Conservation (phyloP, 92 coral and sea anemone species). For the Epizoanthus illoricatus region DNA sequence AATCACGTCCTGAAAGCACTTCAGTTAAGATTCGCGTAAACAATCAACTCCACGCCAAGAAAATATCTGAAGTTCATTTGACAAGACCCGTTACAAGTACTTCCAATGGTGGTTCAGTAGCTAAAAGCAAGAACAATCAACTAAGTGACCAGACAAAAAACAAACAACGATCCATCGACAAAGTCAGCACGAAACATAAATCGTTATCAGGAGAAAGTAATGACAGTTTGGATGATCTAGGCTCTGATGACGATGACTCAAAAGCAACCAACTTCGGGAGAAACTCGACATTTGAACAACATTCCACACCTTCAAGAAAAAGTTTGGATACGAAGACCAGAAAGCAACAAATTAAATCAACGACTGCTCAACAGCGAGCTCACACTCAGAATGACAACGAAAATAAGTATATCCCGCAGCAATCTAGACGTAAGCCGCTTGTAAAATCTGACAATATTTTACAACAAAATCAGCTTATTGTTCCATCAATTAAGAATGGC, state of each 20-base stretch:
- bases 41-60: not conserved
- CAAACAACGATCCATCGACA: not conserved
- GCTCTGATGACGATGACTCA: slow-evolving; percentile 14
- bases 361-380: not conserved
- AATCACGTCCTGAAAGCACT: too few species aligned
- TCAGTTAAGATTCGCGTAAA: not conserved
- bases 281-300: not conserved
- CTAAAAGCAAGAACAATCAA: not conserved
- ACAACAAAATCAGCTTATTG: not conserved
- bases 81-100: not conserved
- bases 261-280: not conserved
- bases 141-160: not conserved
- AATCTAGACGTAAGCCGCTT: too few species aligned
- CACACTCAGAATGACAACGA: not conserved
- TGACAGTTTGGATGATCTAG: slow-evolving; percentile 13
- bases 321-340: not conserved
- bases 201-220: not conserved
- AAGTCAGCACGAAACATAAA: not conserved
- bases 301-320: not conserved
- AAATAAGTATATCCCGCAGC: not conserved
- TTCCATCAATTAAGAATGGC: not conserved
- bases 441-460: not conserved
- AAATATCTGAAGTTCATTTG: not conserved
- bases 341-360: not conserved
- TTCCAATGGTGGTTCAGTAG: too few species aligned